Evolutionary conservation across 2,797 vertebrate species (phyloP).

Genomic region (Leptatherina wallacei): DNA sequence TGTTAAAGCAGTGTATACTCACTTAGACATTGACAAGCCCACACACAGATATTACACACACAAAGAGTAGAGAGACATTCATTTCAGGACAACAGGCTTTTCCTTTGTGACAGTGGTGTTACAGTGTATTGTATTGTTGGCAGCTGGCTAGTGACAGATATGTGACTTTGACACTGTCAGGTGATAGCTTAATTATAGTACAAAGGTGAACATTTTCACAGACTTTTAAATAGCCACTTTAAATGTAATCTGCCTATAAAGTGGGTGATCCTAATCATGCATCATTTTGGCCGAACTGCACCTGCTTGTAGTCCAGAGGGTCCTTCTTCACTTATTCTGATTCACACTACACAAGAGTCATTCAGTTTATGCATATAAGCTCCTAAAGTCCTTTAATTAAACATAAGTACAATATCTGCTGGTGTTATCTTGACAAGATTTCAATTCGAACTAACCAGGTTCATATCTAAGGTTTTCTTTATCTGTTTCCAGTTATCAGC

Average conservation of each 20-base stretch:
- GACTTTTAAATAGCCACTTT: not conserved
- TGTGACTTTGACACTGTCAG: slow-evolving; percentile 9
- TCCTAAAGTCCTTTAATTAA: not conserved
- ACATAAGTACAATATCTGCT: not conserved
- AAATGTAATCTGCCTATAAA: not conserved
- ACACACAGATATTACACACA: slow-evolving; percentile 66
- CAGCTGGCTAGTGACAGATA: slow-evolving; percentile 11
- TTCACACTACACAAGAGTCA: not conserved
- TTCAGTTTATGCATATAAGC: not conserved
- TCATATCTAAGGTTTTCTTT: too few relatives aligned
- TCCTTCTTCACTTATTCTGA: not conserved
- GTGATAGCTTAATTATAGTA: not conserved
- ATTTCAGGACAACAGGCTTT: slow-evolving; percentile 30
- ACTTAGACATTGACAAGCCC: slow-evolving; percentile 52
- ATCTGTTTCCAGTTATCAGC: not conserved
- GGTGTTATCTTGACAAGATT: not conserved
- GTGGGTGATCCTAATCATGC: not conserved
- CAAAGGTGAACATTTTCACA: slow-evolving; percentile 8
- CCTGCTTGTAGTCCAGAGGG: not conserved
- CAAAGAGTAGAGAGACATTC: slow-evolving; percentile 31
- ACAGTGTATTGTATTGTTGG: slow-evolving; percentile 18
- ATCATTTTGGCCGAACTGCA: not conserved
- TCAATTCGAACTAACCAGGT: not conserved
- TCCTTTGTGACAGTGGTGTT: slow-evolving; percentile 7
- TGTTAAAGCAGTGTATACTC: slow-evolving; percentile 43